These are phyloP conservation scores for Phoeniculus purpureus DNA, from an alignment of 2,797 vertebrate genomes.

Conservation along the genomic window DNA sequence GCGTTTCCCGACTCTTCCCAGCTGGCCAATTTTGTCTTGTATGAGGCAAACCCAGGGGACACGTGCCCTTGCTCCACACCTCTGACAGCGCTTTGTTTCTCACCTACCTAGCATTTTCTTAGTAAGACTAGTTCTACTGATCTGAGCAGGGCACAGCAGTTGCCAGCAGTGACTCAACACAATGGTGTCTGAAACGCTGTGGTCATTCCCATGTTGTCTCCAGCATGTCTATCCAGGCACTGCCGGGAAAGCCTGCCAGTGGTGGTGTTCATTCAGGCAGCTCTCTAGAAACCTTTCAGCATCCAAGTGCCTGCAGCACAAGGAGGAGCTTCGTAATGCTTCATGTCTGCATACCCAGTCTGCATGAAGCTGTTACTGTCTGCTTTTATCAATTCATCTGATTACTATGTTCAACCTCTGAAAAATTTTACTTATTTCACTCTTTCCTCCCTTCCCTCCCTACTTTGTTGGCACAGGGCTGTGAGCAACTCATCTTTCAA, in stretches of 20 bases:
- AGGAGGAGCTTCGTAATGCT: neutral
- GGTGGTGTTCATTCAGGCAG: neutral
- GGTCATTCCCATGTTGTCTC: neutral
- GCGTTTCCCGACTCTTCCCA: neutral
- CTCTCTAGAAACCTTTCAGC: neutral
- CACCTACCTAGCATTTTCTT: neutral
- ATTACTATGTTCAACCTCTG: neutral
- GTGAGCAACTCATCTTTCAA: constrained; percentile 20
- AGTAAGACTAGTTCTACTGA: neutral
- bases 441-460: neutral
- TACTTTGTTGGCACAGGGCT: neutral
- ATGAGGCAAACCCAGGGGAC: fast-evolving
- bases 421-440: neutral
- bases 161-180: neutral
- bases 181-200: neutral
- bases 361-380: neutral
- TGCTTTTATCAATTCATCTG: neutral
- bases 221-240: neutral
- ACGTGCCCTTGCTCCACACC: fast-evolving
- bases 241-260: neutral
- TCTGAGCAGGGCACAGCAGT: neutral
- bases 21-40: neutral
- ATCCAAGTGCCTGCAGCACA: neutral
- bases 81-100: neutral
- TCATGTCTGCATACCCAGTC: neutral